Evolutionary conservation across 1,140 invertebrate species (phyloP).

Genomic region (Conus ventricosus): DNA sequence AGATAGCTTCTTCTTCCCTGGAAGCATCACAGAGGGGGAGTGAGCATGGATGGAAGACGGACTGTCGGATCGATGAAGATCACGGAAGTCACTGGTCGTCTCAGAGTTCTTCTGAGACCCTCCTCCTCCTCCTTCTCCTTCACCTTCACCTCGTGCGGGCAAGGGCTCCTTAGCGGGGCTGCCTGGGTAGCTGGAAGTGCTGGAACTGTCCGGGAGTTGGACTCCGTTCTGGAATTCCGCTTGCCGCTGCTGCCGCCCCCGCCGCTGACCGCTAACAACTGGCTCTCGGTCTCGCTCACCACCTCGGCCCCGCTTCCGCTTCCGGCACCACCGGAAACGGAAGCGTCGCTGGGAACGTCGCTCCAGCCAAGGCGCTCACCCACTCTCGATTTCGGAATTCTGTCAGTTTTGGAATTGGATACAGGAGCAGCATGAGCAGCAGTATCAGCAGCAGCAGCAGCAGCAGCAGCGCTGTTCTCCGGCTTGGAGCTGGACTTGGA

Average conservation of each 20-base stretch:
- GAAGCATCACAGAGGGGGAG: not conserved
- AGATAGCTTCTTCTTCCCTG: no score
- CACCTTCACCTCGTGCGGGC: no score
- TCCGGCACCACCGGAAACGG: not conserved
- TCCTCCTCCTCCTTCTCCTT: not conserved
- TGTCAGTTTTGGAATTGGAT: not conserved
- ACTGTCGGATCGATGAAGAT: not conserved
- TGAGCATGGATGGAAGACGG: not conserved
- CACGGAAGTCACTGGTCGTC: not conserved
- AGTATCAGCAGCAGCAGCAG: no score
- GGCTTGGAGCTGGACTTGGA: no score
- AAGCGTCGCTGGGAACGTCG: not conserved
- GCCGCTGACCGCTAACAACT: not conserved
- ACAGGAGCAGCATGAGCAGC: no score
- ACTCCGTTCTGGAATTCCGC: conserved; percentile 16
- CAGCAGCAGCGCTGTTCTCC: not conserved
- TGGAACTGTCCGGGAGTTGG: conserved; percentile 5
- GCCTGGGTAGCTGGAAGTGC: not conserved
- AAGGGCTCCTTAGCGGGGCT: not conserved
- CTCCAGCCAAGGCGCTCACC: no score
- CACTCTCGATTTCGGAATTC: no score
- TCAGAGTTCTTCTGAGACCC: not conserved
- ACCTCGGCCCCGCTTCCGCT: not conserved
- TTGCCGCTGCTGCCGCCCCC: not conserved
- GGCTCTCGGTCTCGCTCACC: conserved; percentile 33